Base-by-base conservation (phyloP, 92 coral and sea anemone genomes). In the Ricordea florida region DNA sequence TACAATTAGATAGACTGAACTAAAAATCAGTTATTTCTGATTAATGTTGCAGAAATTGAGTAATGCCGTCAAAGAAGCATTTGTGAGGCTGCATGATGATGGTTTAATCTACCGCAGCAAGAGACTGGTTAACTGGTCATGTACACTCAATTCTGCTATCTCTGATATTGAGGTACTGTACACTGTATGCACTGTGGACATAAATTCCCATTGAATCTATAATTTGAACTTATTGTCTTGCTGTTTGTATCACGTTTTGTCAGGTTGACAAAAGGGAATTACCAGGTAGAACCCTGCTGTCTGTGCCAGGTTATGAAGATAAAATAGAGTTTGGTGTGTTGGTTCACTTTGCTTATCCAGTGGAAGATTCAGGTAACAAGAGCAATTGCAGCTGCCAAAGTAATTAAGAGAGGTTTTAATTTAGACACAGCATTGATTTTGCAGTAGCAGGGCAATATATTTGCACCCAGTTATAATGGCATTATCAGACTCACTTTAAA, bases 91-190 rank as follows among this genome's bases (percentile, higher is more conserved):
- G n/a, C 98, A 94, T 64, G 92, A 77, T 58, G 97, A 94, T 20
- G 97, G 98, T 9, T 78, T 94, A 33, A 92, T 94, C 64, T 94
- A 92, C 72, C 80, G 98, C 42, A 94, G 91, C 83, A 94, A 90
- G 42, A 73, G 98, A 25, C 88, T 94, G 29, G 98, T 94, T 17
- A 94, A 94, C 91, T 94, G 98, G 98, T 94, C 98, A 3, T 94
- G 98, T 52, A 89, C 97, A 6, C 81, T 94, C 22, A 94, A 94
- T 84, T 94, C 98, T 23, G 98, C 98, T 40, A 94, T 94, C 62
- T 94, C 98, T 30, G 98, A 94, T 52, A 94, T 94, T 43, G 98
- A 94, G 98, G 98, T 94, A 71, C 52, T n/a, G n/a, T n/a, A n/a
- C n/a, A n/a, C n/a, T n/a, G n/a, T n/a, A n/a, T n/a, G n/a, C n/a